Conservation (phyloP, 2,797 vertebrate species). For the Distichodus sexfasciatus region DNA sequence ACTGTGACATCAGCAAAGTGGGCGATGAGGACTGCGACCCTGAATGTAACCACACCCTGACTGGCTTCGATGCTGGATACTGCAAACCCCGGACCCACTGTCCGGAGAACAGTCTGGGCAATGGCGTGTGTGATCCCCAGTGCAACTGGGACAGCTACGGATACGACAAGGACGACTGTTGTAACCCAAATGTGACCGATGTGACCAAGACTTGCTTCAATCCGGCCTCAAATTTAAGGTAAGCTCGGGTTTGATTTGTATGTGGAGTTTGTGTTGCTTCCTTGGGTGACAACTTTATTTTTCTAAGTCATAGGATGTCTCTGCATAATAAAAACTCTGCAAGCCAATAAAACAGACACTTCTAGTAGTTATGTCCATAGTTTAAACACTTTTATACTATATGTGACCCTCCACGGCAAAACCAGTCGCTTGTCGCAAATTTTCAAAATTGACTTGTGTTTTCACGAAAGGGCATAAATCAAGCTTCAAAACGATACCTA, state of each 20-base stretch:
- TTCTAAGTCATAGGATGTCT: no score
- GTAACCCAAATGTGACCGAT: slow-evolving; percentile 91
- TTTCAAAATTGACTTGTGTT: no score
- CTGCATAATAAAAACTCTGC: no score
- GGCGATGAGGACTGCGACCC: slow-evolving; percentile 88
- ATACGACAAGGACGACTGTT: slow-evolving; percentile 94
- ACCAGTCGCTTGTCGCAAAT: no score
- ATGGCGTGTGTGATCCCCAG: slow-evolving; percentile 90
- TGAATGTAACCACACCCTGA: slow-evolving; percentile 94
- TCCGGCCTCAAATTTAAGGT: slow-evolving; percentile 92
- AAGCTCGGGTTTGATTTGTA: slow-evolving; percentile 60
- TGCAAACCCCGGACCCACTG: slow-evolving; percentile 79
- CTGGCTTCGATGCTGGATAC: slow-evolving; percentile 90
- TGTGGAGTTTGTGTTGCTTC: not conserved
- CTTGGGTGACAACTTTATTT: no score
- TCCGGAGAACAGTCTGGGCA: slow-evolving; percentile 82
- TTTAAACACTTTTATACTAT: no score
- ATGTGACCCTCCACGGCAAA: no score
- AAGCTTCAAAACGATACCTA: no score
- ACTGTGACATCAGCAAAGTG: slow-evolving; percentile 95
- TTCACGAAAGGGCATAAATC: no score
- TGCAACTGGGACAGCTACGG: slow-evolving; percentile 90
- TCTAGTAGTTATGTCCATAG: no score
- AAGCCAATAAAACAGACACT: no score
- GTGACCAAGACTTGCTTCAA: slow-evolving; percentile 98